A percentile compares a stretch with the other conserved stretches of the same genome.
Conservation (phyloP, 2,113 vertebrate genomes). For the Ceyx cyanopectus region DNA sequence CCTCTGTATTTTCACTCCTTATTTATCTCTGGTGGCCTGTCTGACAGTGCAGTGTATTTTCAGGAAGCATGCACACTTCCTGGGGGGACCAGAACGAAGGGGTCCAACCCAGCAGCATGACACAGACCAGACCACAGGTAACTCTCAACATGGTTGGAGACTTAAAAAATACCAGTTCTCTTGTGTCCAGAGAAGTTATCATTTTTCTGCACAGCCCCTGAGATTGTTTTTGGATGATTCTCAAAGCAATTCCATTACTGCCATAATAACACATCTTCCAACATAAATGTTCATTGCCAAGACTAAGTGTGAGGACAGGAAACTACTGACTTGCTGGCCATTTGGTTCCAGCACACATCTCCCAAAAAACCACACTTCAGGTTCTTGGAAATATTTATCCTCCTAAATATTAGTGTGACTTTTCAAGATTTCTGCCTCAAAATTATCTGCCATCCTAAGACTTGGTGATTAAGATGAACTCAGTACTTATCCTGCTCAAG, state of each 20-base stretch:
- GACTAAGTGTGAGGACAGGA: background rate
- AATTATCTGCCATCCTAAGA: background rate
- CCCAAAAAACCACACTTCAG: background rate
- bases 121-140: background rate
- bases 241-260: conserved; percentile 43
- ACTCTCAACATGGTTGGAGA: background rate
- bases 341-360: background rate
- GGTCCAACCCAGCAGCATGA: background rate
- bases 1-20: background rate
- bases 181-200: background rate
- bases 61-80: background rate
- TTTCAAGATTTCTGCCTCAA: conserved; percentile 3
- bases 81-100: background rate
- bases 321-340: conserved; percentile 28
- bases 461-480: background rate
- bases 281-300: conserved; percentile 9
- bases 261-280: conserved; percentile 39
- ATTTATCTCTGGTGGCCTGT: background rate
- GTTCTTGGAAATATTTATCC: background rate
- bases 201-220: background rate
- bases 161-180: background rate
- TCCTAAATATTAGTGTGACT: background rate
- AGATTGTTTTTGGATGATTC: conserved; percentile 41
- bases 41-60: background rate
- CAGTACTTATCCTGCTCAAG: background rate